Evolutionary conservation across 2,888 invertebrate species (phyloP).

Genomic region (Spatulosminthurus flaviceps): DNA sequence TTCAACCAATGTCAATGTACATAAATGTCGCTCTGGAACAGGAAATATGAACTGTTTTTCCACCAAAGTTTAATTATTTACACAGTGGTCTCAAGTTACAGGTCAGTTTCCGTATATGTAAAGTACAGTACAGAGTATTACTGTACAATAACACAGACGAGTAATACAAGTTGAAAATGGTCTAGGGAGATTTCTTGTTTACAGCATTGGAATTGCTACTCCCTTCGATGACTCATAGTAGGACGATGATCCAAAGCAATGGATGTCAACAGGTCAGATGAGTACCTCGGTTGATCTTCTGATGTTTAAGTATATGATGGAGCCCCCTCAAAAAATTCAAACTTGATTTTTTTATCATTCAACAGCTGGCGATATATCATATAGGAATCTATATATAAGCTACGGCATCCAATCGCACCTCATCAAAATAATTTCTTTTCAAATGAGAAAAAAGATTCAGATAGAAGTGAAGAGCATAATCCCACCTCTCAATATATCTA

Average conservation of each 20-base stretch:
- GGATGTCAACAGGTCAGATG: not conserved
- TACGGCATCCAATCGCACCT: not conserved
- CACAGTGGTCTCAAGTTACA: not conserved
- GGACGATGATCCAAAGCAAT: not conserved
- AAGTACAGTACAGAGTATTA: not conserved
- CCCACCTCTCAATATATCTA: conserved; percentile 14
- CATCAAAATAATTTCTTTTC: not conserved
- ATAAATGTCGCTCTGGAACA: not conserved
- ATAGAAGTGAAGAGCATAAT: not conserved
- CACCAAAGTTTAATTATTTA: not conserved
- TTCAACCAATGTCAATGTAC: not conserved
- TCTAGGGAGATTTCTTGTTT: too few relatives aligned
- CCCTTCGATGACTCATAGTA: not conserved
- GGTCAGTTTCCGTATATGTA: not conserved
- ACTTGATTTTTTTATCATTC: not conserved
- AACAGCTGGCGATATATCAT: not conserved
- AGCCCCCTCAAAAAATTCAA: not conserved
- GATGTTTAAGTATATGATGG: not conserved
- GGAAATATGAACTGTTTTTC: not conserved
- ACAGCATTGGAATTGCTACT: not conserved
- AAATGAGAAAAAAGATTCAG: not conserved
- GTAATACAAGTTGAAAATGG: too few relatives aligned
- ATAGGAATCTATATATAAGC: not conserved
- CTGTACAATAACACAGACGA: too few relatives aligned
- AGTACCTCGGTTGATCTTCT: not conserved